Conservation (phyloP, 2,888 invertebrate genomes). For the Hemaris fuciformis region DNA sequence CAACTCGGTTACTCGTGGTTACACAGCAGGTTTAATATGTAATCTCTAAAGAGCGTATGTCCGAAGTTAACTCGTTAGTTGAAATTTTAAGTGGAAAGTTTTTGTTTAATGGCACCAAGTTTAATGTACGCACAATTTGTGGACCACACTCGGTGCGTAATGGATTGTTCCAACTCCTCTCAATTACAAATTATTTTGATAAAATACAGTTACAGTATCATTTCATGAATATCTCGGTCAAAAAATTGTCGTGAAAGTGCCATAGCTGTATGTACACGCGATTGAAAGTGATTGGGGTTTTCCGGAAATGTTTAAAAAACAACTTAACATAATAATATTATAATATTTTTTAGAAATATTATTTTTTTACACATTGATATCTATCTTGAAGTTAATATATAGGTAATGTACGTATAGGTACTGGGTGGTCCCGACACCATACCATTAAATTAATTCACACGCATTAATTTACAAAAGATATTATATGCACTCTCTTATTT, state of each 20-base stretch:
- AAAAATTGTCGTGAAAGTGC: background rate
- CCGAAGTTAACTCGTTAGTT: slow-evolving; percentile 66
- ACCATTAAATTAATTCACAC: too few relatives aligned
- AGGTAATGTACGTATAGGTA: too few relatives aligned
- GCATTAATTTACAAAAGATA: too few relatives aligned
- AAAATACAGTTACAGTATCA: background rate
- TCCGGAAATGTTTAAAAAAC: too few relatives aligned
- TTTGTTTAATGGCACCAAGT: slow-evolving; percentile 60
- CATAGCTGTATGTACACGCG: too few relatives aligned
- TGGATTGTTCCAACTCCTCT: background rate
- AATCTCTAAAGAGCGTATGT: slow-evolving; percentile 49
- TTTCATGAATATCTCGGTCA: background rate
- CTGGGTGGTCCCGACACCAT: too few relatives aligned
- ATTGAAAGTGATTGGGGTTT: too few relatives aligned
- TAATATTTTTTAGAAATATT: too few relatives aligned
- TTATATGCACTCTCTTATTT: too few relatives aligned
- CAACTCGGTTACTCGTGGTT: background rate
- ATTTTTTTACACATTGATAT: too few relatives aligned
- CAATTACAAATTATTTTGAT: background rate
- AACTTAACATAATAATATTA: too few relatives aligned
- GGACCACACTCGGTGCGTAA: slow-evolving; percentile 20
- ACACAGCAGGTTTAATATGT: slow-evolving; percentile 36
- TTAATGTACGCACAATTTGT: slow-evolving; percentile 49
- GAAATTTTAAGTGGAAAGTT: slow-evolving; percentile 71
- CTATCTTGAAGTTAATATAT: too few relatives aligned